Evolutionary conservation across 1,140 invertebrate species (phyloP).

Genomic region (Paraescarpia echinospica): DNA sequence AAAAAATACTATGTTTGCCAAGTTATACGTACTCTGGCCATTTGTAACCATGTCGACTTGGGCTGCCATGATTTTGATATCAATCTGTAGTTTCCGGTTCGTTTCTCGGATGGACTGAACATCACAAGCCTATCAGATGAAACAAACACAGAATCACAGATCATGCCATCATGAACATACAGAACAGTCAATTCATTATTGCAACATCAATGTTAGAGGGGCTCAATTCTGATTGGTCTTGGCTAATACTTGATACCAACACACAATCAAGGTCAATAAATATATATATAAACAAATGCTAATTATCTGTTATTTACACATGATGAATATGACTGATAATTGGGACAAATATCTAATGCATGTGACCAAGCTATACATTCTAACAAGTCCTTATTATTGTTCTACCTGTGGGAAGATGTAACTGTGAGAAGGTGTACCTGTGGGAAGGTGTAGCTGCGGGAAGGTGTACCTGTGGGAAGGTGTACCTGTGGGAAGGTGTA

Average conservation of each 20-base stretch:
- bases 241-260: too few relatives aligned
- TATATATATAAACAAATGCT: too few relatives aligned
- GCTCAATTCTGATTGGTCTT: too few relatives aligned
- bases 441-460: not conserved
- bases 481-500: not conserved
- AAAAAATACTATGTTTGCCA: not conserved
- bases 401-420: too few relatives aligned
- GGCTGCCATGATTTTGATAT: conserved; percentile 44
- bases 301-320: too few relatives aligned
- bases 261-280: too few relatives aligned
- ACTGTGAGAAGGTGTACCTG: too few relatives aligned
- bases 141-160: not conserved
- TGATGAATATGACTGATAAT: too few relatives aligned
- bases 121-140: conserved; percentile 36
- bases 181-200: not conserved
- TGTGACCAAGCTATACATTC: too few relatives aligned
- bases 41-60: conserved; percentile 48
- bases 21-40: conserved; percentile 42
- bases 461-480: not conserved
- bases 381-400: too few relatives aligned
- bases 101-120: conserved; percentile 38
- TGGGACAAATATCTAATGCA: too few relatives aligned
- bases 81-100: conserved; percentile 43
- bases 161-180: not conserved
- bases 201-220: too few relatives aligned